phyloP scores from a whole-genome alignment of 2,113 vertebrate genomes.

The Nothoprocta pentlandii region DNA sequence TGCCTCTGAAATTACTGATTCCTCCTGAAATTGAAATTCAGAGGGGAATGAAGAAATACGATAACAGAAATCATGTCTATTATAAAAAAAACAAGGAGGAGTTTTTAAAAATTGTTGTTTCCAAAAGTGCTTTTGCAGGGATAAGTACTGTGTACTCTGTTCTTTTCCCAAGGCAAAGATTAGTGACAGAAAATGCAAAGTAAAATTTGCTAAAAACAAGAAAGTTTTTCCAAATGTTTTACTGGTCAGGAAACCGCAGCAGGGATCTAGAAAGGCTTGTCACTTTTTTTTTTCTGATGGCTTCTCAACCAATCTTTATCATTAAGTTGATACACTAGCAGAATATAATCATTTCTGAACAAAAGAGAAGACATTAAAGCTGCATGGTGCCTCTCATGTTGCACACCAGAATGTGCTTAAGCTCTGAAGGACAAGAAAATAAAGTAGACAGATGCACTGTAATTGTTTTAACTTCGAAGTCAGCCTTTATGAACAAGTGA shows the following conservation, averaged over 20 bases:
- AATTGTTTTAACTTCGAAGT: background rate
- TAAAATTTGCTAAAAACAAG: background rate
- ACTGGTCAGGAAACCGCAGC: background rate
- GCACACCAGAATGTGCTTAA: background rate
- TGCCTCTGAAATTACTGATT: background rate
- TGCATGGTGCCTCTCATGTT: rapidly evolving
- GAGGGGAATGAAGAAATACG: background rate
- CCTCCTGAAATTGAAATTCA: background rate
- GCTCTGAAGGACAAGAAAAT: background rate
- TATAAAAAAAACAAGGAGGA: background rate
- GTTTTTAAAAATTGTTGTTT: background rate
- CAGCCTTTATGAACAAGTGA: background rate
- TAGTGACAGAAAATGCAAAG: background rate
- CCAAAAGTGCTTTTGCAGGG: background rate
- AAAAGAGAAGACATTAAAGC: background rate
- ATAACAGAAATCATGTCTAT: background rate
- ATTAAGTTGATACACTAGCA: background rate
- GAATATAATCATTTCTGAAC: background rate
- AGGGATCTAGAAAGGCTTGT: background rate
- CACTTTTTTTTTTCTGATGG: background rate
- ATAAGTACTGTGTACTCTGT: background rate
- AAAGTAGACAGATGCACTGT: background rate
- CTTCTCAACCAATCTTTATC: background rate
- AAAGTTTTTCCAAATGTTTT: background rate
- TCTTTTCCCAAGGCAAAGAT: background rate